A percentile compares a stretch with the other conserved stretches of the same genome.
phyloP scores from a whole-genome alignment of 2,113 vertebrate genomes.

The Crotalus viridis region DNA sequence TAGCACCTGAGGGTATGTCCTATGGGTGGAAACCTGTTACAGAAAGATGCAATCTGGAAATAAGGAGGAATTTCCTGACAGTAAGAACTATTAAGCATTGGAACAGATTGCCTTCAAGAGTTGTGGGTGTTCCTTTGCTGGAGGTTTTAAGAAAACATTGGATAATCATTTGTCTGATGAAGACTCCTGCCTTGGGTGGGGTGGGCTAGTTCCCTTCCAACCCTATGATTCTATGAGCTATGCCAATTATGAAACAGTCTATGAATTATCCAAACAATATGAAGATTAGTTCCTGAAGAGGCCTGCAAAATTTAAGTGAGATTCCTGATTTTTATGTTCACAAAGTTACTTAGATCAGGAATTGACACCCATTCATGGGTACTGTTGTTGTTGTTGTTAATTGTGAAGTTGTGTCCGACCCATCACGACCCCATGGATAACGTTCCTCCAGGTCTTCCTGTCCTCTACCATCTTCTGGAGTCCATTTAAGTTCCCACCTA shows the following conservation, averaged over 20 bases:
- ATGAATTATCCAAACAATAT: neutral
- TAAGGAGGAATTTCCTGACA: too few relatives aligned
- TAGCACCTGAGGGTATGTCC: too few relatives aligned
- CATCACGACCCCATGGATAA: too few relatives aligned
- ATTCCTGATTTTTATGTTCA: neutral
- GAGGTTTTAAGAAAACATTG: neutral
- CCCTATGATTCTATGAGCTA: too few relatives aligned
- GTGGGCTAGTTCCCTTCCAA: neutral
- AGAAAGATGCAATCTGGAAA: too few relatives aligned
- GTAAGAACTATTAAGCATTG: too few relatives aligned
- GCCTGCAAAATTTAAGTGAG: neutral
- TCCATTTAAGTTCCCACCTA: too few relatives aligned
- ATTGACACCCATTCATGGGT: neutral
- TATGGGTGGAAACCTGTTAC: too few relatives aligned
- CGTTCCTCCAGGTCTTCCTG: too few relatives aligned
- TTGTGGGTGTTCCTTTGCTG: neutral
- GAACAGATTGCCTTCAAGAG: too few relatives aligned
- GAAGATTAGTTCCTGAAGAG: neutral
- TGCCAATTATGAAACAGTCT: neutral
- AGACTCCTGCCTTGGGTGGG: neutral
- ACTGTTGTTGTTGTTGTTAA: neutral
- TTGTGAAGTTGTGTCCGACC: too few relatives aligned
- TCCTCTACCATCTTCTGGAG: too few relatives aligned
- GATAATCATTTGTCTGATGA: neutral
- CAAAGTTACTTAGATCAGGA: neutral